Evolutionary conservation across 2,797 vertebrate genomes (phyloP).

Genomic region (Neopelma chrysocephalum): DNA sequence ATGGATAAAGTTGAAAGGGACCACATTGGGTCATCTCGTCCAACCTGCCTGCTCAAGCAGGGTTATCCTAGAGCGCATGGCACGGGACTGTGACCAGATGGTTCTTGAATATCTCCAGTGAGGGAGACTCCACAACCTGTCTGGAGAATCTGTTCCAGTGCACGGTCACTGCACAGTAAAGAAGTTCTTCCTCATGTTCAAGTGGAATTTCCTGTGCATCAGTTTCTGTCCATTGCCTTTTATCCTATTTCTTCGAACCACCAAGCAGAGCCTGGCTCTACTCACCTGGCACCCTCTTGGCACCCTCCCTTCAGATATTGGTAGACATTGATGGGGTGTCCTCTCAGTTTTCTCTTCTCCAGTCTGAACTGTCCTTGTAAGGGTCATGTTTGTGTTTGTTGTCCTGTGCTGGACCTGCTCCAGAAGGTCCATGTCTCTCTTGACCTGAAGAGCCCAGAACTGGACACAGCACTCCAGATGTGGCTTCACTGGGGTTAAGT

Average conservation of each 20-base stretch:
- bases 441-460: background rate
- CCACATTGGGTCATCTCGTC: fast-evolving
- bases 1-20: background rate
- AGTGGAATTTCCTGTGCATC: background rate
- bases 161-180: background rate
- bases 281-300: background rate
- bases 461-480: background rate
- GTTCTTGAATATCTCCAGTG: background rate
- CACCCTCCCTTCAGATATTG: background rate
- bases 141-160: background rate
- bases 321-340: background rate
- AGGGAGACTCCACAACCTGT: background rate
- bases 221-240: background rate
- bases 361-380: background rate
- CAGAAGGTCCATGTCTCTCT: background rate
- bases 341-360: background rate
- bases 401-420: background rate
- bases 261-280: background rate
- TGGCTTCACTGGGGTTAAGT: background rate
- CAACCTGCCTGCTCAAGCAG: background rate
- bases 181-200: background rate
- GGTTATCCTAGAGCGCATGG: background rate
- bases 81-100: background rate
- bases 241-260: background rate
- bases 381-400: background rate